A percentile compares a stretch with the other conserved stretches of the same genome.
Conservation (phyloP, 2,797 vertebrate genomes). For the Poeciliopsis turneri region DNA sequence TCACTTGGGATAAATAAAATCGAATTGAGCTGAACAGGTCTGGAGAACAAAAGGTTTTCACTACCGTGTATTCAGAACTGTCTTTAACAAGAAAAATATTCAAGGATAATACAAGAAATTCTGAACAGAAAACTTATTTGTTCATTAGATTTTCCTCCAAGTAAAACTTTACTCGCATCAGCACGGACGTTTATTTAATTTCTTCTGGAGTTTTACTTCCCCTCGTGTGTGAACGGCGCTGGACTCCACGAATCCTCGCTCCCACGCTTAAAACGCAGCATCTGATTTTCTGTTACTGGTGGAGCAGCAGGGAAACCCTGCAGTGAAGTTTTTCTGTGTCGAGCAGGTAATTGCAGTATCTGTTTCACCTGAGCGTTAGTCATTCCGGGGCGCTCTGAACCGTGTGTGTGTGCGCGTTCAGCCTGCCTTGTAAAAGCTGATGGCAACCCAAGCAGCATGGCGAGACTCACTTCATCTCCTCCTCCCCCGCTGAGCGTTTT, state of each 20-base stretch:
- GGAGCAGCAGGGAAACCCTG: slow-evolving; percentile 10
- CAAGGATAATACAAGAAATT: background rate
- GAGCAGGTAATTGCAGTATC: slow-evolving; percentile 71
- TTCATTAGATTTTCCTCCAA: background rate
- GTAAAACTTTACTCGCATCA: background rate
- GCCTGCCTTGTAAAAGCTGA: slow-evolving; percentile 38
- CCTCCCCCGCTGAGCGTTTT: slow-evolving; percentile 72
- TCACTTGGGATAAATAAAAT: background rate
- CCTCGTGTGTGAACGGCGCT: slow-evolving; percentile 3
- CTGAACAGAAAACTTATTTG: background rate
- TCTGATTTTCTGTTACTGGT: slow-evolving; percentile 27
- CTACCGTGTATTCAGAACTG: background rate
- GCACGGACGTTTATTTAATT: background rate
- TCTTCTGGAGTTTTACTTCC: background rate
- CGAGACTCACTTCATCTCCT: slow-evolving; percentile 12
- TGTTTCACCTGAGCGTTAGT: slow-evolving; percentile 50
- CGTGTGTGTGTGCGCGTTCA: slow-evolving; percentile 9
- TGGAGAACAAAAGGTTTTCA: background rate
- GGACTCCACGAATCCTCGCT: slow-evolving; percentile 27
- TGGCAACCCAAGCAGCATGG: slow-evolving; percentile 27
- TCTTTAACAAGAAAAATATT: background rate
- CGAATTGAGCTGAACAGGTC: background rate
- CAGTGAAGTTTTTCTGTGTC: slow-evolving; percentile 34
- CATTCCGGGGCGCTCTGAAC: slow-evolving; percentile 48
- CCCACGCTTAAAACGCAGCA: slow-evolving; percentile 14